Evolutionary conservation across 2,113 vertebrate species (phyloP), one percentile per base, ranked within the genome.

Genomic region (Mobula birostris): DNA sequence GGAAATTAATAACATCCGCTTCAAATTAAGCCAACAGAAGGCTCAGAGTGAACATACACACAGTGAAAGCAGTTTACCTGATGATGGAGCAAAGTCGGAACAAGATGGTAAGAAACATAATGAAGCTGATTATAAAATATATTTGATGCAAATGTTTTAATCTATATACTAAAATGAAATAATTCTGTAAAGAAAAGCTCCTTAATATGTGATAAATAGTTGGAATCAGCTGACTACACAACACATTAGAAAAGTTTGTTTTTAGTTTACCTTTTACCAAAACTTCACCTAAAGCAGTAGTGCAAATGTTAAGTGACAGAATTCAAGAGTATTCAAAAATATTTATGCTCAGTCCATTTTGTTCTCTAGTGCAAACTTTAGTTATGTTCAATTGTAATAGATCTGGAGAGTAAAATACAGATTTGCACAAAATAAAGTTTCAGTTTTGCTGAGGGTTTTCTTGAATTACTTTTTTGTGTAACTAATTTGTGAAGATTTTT

Each of bases 1-100:
- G 96, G 98, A 98, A 96, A 99, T 99, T 88, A 97, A 97, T 29
- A 95, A 98, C 11, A 96, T 99, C 40, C 98, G 98, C 79, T 97
- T 95, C 74, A 98, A 98, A 95, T 96, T 99, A 94, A 98, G 98
- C 95, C 97, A 98, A 66, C 98, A 97, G 94, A 97, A 97, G 94
- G 96, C 95, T 61, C 96, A 96, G 27, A 95, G 97, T 94, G 96
- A 96, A 19, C 95, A 97, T 17, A 95, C 94, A 83, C 95, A 97
- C 77, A 95, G 94, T 94, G 96, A 96, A 95, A 96, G 95, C 83
- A 96, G 87, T 95, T 96, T 96, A 95, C 95, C 96, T 0, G 97
- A 97, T 96, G 97, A 98, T 94, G 97, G 97, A 94, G 78, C 96
- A 94, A 94, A 95, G 2, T 95, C 95, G 94, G 96, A 97, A 94